phyloP scores from a whole-genome alignment of 2,113 vertebrate genomes.

The Acanthisitta chloris region DNA sequence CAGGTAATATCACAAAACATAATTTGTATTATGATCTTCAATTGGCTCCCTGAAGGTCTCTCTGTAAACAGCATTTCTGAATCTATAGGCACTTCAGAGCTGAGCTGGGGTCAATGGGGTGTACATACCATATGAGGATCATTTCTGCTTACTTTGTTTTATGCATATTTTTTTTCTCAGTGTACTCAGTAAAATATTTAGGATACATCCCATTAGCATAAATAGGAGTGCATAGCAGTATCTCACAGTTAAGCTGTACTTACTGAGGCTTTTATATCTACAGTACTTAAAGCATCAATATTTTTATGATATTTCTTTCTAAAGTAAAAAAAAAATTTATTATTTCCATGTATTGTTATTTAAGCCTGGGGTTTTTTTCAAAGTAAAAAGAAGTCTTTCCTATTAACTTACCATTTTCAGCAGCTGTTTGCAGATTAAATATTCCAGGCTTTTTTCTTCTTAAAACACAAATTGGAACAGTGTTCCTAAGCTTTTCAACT shows the following conservation, averaged over 20 bases:
- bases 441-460: background rate
- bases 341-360: background rate
- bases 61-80: background rate
- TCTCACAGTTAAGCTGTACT: background rate
- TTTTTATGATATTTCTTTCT: background rate
- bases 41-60: background rate
- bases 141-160: background rate
- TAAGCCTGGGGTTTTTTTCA: background rate
- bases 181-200: background rate
- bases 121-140: background rate
- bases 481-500: background rate
- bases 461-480: background rate
- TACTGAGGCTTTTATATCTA: background rate
- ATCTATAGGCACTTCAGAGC: background rate
- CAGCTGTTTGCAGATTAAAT: background rate
- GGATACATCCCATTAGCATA: background rate
- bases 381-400: background rate
- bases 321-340: background rate
- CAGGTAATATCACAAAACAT: background rate
- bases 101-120: background rate
- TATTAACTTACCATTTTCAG: background rate
- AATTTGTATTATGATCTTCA: background rate
- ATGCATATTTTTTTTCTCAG: background rate
- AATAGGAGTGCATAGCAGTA: background rate
- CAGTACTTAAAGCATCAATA: background rate